Percentiles rank a stretch among this genome's conserved stretches.
Conservation (phyloP, 2,888 invertebrate species). For the Rotaria socialis region DNA sequence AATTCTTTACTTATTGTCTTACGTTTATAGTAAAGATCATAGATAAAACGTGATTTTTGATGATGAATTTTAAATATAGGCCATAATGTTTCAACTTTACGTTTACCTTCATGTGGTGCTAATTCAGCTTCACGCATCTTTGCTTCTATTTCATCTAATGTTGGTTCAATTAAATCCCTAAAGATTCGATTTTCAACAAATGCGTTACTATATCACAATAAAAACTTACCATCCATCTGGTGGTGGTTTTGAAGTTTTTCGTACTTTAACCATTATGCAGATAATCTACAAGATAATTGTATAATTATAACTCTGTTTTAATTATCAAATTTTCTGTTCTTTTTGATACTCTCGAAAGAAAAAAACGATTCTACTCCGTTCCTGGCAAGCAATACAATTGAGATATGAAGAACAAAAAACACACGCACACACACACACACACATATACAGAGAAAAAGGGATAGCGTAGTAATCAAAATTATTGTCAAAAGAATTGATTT, state of each 20-base stretch:
- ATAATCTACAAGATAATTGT: not conserved
- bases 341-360: not conserved
- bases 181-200: not conserved
- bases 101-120: conserved; percentile 96
- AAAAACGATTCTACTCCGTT: not conserved
- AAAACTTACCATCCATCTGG: conserved; percentile 75
- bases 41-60: conserved; percentile 92
- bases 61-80: conserved; percentile 98
- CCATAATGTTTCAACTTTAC: conserved; percentile 95
- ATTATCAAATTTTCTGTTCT: not conserved
- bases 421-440: not conserved
- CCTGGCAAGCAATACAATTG: not conserved
- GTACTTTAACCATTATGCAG: conserved; percentile 8
- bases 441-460: not conserved
- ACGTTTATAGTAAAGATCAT: conserved; percentile 86
- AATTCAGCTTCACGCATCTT: conserved; percentile 99
- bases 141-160: conserved; percentile 90
- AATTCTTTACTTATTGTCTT: conserved; percentile 91
- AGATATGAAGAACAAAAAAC: not conserved
- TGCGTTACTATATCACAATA: not conserved
- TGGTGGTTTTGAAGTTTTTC: conserved; percentile 68
- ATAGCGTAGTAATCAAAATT: not conserved
- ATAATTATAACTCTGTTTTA: not conserved
- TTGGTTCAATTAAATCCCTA: conserved; percentile 95
- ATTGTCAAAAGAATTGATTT: not conserved